Conservation (phyloP, 2,113 vertebrate genomes). For the Hippocampus comes region DNA sequence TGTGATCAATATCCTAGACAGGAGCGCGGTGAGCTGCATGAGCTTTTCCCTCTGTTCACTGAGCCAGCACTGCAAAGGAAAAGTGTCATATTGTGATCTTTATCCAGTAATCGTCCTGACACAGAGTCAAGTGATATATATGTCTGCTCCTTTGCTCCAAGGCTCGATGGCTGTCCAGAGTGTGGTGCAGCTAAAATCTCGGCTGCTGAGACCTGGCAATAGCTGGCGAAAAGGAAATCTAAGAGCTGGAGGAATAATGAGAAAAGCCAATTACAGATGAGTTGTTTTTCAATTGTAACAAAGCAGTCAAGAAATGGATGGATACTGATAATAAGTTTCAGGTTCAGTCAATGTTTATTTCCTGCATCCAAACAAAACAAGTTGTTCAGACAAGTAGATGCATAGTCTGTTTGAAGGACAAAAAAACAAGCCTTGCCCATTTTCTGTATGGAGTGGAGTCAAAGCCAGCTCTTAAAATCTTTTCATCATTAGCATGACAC, state of each 20-base stretch:
- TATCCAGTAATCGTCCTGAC: conserved; percentile 96
- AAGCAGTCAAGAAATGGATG: conserved; percentile 33
- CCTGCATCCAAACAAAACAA: conserved; percentile 28
- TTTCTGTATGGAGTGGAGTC: background rate
- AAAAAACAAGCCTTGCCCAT: conserved; percentile 4
- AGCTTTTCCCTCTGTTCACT: conserved; percentile 84
- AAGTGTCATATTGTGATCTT: conserved; percentile 98
- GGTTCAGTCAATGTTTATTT: conserved; percentile 47
- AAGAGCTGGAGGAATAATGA: conserved; percentile 18
- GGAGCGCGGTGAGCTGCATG: conserved; percentile 77
- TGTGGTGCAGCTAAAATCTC: conserved; percentile 46
- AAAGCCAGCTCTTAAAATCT: background rate
- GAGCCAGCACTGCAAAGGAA: conserved; percentile 87
- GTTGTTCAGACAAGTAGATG: conserved; percentile 27
- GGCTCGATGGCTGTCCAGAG: conserved; percentile 62
- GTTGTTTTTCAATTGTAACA: conserved; percentile 43
- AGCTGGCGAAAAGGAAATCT: conserved; percentile 17
- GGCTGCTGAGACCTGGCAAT: conserved; percentile 29
- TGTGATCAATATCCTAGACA: conserved; percentile 84
- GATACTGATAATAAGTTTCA: conserved; percentile 30
- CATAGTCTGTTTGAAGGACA: conserved; percentile 19
- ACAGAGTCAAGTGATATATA: conserved; percentile 86
- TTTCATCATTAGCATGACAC: background rate
- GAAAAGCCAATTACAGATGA: conserved; percentile 35
- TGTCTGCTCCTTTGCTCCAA: conserved; percentile 74